A percentile compares a stretch with the other conserved stretches of the same genome.
Conservation (phyloP, 1,140 invertebrate species). For the Contarinia nasturtii region DNA sequence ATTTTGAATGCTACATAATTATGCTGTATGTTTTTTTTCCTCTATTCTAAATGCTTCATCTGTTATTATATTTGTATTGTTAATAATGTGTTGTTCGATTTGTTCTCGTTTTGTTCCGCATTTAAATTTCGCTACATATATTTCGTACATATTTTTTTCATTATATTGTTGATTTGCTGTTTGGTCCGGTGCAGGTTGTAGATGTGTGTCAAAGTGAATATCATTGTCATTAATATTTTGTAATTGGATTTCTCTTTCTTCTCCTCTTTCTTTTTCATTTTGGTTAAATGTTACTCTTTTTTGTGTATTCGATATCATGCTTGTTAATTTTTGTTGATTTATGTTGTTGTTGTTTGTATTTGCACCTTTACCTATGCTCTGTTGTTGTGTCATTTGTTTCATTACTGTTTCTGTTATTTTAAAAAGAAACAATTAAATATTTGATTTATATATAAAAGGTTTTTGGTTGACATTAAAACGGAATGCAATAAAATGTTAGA, state of each 20-base stretch:
- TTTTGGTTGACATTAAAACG: too few relatives aligned
- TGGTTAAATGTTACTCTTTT: neutral
- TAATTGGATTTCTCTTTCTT: neutral
- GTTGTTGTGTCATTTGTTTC: too few relatives aligned
- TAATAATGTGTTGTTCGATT: neutral
- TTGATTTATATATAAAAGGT: too few relatives aligned
- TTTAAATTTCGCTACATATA: neutral
- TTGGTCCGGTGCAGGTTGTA: neutral
- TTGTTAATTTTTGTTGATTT: too few relatives aligned
- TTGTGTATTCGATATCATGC: too few relatives aligned
- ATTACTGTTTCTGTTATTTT: too few relatives aligned
- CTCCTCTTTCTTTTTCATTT: neutral
- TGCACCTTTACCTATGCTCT: too few relatives aligned
- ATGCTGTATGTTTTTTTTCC: too few relatives aligned
- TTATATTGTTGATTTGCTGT: neutral
- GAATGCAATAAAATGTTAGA: too few relatives aligned
- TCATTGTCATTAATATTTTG: neutral
- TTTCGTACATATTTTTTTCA: neutral
- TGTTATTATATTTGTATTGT: neutral
- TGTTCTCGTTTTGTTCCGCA: neutral
- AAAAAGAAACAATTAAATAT: too few relatives aligned
- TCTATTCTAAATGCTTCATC: neutral
- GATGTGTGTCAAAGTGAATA: neutral
- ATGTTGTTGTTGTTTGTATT: too few relatives aligned
- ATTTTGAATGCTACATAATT: too few relatives aligned